Evolutionary conservation across 2,113 vertebrate species (phyloP).

Genomic region (Plectropomus leopardus): DNA sequence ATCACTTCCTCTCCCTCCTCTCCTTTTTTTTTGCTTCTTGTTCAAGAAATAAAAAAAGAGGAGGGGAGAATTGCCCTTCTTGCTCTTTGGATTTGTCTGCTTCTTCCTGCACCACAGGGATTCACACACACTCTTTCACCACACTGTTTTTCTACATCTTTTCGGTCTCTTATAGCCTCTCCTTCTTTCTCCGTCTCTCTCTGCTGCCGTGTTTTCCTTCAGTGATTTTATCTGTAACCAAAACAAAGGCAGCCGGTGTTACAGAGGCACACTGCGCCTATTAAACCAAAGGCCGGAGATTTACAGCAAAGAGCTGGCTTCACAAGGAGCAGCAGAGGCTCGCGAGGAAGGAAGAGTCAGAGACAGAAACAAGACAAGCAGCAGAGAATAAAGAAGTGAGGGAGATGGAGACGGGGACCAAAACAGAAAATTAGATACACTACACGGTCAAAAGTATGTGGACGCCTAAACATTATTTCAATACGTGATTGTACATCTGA

Average conservation of each 20-base stretch:
- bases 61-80: slow-evolving; percentile 10
- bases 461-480: slow-evolving; percentile 1
- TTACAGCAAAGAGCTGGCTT: slow-evolving; percentile 45
- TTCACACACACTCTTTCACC: slow-evolving; percentile 24
- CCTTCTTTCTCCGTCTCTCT: slow-evolving; percentile 12
- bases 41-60: slow-evolving; percentile 32
- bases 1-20: slow-evolving; percentile 37
- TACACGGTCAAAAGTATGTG: slow-evolving; percentile 1
- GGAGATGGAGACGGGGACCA: not conserved
- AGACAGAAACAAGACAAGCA: not conserved
- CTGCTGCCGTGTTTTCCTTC: slow-evolving; percentile 66
- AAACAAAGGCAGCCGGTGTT: slow-evolving; percentile 75
- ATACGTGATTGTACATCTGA: not conserved
- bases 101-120: slow-evolving; percentile 47
- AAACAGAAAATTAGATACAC: not conserved
- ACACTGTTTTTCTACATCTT: slow-evolving; percentile 30
- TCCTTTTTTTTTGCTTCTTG: slow-evolving; percentile 20
- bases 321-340: slow-evolving; percentile 18
- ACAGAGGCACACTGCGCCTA: slow-evolving; percentile 57
- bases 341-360: not conserved
- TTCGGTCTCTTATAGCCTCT: slow-evolving; percentile 10
- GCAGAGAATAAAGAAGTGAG: not conserved
- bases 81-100: slow-evolving; percentile 37
- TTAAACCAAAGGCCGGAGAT: slow-evolving; percentile 55
- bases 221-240: slow-evolving; percentile 79